Conservation (phyloP, 2,888 invertebrate genomes). For the Synergus gifuensis region DNA sequence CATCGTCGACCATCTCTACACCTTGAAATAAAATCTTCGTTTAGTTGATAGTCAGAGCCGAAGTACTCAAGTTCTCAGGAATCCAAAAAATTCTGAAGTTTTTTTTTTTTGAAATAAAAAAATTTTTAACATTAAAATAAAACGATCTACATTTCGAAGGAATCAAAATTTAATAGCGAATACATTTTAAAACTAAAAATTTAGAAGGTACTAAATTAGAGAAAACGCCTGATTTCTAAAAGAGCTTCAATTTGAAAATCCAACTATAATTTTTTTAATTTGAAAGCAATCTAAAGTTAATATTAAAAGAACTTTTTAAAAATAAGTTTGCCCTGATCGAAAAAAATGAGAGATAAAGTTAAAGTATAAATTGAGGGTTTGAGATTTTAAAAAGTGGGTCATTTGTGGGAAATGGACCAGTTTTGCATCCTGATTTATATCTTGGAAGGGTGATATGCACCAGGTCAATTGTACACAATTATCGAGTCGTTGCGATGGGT, state of each 20-base stretch:
- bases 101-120: too few species aligned
- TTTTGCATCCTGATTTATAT: conserved; percentile 15
- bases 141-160: too few species aligned
- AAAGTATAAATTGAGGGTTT: not conserved
- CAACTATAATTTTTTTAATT: too few species aligned
- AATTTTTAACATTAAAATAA: not conserved
- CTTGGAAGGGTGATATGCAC: conserved; percentile 52
- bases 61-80: not conserved
- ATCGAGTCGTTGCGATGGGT: conserved; percentile 65
- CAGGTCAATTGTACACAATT: conserved; percentile 68
- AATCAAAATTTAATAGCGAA: too few species aligned
- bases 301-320: not conserved
- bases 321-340: not conserved
- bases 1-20: conserved; percentile 1
- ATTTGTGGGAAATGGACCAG: conserved; percentile 2
- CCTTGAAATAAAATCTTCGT: conserved; percentile 26
- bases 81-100: too few species aligned
- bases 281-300: too few species aligned
- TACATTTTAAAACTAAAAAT: too few species aligned
- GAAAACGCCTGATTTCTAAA: too few species aligned
- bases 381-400: not conserved
- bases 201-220: too few species aligned
- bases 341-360: not conserved
- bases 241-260: too few species aligned
- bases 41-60: conserved; percentile 11